phyloP scores from a whole-genome alignment of 2,113 vertebrate species.

The Proteles cristata region DNA sequence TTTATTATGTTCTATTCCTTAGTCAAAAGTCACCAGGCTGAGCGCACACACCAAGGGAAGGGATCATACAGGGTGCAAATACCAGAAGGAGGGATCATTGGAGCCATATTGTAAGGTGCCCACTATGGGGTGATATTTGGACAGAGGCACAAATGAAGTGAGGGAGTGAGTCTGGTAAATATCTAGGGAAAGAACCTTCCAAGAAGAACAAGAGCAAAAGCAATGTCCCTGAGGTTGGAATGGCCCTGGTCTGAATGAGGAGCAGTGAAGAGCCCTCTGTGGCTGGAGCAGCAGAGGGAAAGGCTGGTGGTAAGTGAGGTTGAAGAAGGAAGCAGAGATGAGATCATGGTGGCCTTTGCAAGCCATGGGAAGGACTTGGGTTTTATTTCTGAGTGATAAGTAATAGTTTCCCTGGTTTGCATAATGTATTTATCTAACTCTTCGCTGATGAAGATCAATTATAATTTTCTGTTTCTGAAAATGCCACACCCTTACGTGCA shows the following conservation, averaged over 20 bases:
- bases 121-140: background rate
- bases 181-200: background rate
- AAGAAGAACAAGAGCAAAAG: background rate
- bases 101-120: background rate
- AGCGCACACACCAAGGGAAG: background rate
- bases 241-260: background rate
- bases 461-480: constrained; percentile 38
- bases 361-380: background rate
- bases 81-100: too few species aligned
- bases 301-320: background rate
- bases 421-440: background rate
- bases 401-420: background rate
- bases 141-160: background rate
- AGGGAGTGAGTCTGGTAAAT: background rate
- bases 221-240: background rate
- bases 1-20: background rate
- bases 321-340: background rate
- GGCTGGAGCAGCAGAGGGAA: background rate
- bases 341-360: background rate
- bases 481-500: background rate
- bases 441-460: background rate
- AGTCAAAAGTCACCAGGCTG: background rate
- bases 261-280: background rate
- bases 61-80: background rate
- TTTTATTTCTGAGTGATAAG: background rate